These are phyloP conservation scores for Tadarida brasiliensis DNA, from an alignment of 2,797 vertebrate species.

Conservation along the genomic window DNA sequence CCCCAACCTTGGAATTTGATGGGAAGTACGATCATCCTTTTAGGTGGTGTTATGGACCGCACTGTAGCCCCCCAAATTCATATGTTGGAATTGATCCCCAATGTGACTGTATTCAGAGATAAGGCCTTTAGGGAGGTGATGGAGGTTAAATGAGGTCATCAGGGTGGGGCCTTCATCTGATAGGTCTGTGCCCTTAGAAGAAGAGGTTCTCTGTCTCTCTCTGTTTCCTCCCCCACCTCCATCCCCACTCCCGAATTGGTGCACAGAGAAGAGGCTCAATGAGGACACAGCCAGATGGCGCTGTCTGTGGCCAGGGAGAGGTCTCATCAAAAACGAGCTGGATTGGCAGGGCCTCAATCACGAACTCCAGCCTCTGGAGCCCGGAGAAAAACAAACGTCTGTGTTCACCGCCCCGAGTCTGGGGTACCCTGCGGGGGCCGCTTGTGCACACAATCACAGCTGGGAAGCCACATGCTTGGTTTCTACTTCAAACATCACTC, in stretches of 20 bases:
- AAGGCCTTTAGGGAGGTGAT: not conserved
- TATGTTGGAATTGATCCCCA: not conserved
- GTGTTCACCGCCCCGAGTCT: not conserved
- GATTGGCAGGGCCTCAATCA: not conserved
- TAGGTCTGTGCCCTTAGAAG: not conserved
- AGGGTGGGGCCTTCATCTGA: not conserved
- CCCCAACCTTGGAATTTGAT: not conserved
- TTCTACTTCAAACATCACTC: not conserved
- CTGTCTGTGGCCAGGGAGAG: not conserved
- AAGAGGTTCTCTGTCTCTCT: not conserved
- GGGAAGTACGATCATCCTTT: not conserved
- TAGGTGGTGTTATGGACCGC: not conserved
- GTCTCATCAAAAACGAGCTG: not conserved
- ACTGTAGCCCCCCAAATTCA: not conserved
- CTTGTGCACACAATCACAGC: not conserved
- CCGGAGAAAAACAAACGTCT: not conserved
- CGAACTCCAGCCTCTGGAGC: not conserved
- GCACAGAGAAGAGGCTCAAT: not conserved
- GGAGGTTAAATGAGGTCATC: not conserved
- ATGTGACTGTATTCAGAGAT: not conserved
- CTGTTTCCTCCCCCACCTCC: too few relatives aligned
- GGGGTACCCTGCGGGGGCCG: too few relatives aligned
- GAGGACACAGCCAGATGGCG: not conserved
- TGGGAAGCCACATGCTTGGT: not conserved
- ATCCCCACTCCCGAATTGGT: not conserved